Evolutionary conservation across 2,888 invertebrate species (phyloP).

Genomic region (Watsonalla binaria): DNA sequence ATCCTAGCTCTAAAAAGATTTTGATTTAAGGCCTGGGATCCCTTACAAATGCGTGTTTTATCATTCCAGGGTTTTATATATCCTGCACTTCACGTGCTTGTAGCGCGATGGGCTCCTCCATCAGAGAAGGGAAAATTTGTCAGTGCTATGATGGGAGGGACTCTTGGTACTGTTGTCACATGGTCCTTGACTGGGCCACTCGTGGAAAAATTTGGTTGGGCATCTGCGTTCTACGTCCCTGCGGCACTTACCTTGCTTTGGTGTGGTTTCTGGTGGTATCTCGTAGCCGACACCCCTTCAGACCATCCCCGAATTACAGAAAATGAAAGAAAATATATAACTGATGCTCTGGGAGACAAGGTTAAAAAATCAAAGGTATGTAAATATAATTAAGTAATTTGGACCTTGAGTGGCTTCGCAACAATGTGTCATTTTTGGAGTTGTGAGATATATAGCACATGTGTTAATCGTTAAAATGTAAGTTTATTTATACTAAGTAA

Average conservation of each 20-base stretch:
- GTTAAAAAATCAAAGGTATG: constrained; percentile 78
- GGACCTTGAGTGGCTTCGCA: constrained; percentile 16
- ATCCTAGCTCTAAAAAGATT: no score
- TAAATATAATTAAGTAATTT: constrained; percentile 22
- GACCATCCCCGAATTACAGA: constrained; percentile 81
- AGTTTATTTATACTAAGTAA: background rate
- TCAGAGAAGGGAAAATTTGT: constrained; percentile 86
- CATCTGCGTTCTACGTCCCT: constrained; percentile 82
- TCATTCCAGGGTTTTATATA: constrained; percentile 78
- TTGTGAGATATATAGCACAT: constrained; percentile 4
- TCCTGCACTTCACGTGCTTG: constrained; percentile 81
- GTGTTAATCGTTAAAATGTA: background rate
- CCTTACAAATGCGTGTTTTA: constrained; percentile 11
- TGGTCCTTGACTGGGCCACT: constrained; percentile 83
- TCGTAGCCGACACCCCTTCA: constrained; percentile 81
- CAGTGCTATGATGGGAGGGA: constrained; percentile 85
- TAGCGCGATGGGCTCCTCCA: constrained; percentile 86
- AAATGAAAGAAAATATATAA: constrained; percentile 81
- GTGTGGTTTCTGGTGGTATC: constrained; percentile 79
- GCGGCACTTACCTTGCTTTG: constrained; percentile 77
- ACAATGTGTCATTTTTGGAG: constrained; percentile 24
- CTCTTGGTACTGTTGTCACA: constrained; percentile 83
- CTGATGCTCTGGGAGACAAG: constrained; percentile 78
- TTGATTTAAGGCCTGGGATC: background rate
- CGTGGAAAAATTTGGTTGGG: constrained; percentile 82